Evolutionary conservation across 2,888 invertebrate genomes (phyloP).

Genomic region (Trachelus troglodyta): DNA sequence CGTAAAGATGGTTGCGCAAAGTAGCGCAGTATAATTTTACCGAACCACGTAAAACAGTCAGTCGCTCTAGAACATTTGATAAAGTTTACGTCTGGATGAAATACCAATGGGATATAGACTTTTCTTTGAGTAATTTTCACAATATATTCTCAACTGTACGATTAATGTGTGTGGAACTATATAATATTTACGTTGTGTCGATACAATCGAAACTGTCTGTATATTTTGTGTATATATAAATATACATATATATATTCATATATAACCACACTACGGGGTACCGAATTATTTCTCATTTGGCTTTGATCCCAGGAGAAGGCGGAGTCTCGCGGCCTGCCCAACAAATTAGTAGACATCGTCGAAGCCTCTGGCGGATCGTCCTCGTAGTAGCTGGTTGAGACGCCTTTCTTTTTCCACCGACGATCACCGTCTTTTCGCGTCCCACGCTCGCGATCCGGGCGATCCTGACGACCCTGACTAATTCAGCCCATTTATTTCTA

Average conservation of each 20-base stretch:
- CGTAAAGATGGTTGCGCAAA: not conserved
- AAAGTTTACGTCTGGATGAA: not conserved
- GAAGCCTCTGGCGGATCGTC: slow-evolving; percentile 24
- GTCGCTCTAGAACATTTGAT: not conserved
- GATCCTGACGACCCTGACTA: slow-evolving; percentile 30
- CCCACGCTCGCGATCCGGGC: slow-evolving; percentile 29
- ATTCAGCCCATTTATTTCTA: slow-evolving; percentile 40
- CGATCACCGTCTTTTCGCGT: slow-evolving; percentile 19
- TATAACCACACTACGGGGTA: not conserved
- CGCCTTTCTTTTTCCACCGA: slow-evolving; percentile 7
- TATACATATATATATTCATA: not conserved
- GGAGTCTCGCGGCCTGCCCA: slow-evolving; percentile 37
- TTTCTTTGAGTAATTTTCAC: not conserved
- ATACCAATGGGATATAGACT: not conserved
- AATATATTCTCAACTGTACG: not conserved
- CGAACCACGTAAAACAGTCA: not conserved
- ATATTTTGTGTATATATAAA: not conserved
- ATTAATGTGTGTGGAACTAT: not conserved
- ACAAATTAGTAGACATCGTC: slow-evolving; percentile 47
- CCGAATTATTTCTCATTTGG: slow-evolving; percentile 22
- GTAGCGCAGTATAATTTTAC: not conserved
- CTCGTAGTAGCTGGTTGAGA: slow-evolving; percentile 14
- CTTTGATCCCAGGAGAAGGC: slow-evolving; percentile 37
- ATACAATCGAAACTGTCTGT: not conserved
- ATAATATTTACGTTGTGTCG: not conserved